phyloP scores from a whole-genome alignment of 2,888 invertebrate species.

The Blastobasis lacticolella region DNA sequence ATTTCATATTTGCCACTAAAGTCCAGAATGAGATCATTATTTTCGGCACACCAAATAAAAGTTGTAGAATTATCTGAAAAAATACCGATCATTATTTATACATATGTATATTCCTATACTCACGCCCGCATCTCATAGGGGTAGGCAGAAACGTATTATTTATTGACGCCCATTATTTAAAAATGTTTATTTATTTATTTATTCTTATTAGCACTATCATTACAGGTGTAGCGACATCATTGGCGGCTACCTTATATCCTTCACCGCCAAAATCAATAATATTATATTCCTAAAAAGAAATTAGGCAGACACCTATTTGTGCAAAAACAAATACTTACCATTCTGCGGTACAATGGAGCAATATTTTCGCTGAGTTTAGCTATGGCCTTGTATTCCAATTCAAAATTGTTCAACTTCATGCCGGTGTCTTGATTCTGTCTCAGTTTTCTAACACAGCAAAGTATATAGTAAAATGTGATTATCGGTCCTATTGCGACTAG shows the following conservation, averaged over 20 bases:
- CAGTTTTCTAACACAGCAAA: neutral
- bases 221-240: too few species aligned
- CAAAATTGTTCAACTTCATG: neutral
- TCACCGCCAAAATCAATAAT: too few species aligned
- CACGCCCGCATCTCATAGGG: too few species aligned
- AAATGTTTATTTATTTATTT: too few species aligned
- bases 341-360: neutral
- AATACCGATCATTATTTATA: neutral
- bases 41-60: conserved; percentile 4
- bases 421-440: neutral
- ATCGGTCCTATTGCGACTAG: neutral
- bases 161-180: too few species aligned
- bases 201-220: too few species aligned
- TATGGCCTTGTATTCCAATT: neutral
- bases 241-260: too few species aligned
- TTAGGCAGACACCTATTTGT: too few species aligned
- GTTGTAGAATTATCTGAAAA: conserved; percentile 4
- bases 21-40: conserved; percentile 4
- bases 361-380: conserved; percentile 4
- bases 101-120: too few species aligned
- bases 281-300: too few species aligned
- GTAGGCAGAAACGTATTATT: too few species aligned
- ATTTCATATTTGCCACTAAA: neutral
- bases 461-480: conserved; percentile 1
- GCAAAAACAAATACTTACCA: conserved; percentile 1